Conservation (phyloP, 2,888 invertebrate genomes). For the Lycophotia porphyrea region DNA sequence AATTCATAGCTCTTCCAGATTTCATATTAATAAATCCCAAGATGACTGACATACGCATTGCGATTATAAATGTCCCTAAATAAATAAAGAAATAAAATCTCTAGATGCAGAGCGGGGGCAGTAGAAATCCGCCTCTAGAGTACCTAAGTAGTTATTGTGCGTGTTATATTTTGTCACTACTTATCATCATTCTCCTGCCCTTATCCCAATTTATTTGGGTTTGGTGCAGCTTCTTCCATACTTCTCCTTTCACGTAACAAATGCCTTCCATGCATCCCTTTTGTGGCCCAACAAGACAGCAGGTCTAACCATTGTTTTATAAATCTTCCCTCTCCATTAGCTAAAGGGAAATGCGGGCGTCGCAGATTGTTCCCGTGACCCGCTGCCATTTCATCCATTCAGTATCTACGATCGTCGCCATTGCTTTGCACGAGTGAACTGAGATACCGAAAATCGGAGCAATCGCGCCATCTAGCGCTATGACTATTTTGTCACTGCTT, state of each 20-base stretch:
- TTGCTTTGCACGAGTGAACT: background rate
- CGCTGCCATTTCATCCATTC: background rate
- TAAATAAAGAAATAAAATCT: no score
- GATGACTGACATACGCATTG: no score
- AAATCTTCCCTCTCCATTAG: background rate
- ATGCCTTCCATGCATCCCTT: background rate
- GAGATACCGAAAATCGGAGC: background rate
- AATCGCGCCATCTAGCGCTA: background rate
- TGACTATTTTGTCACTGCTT: constrained; percentile 41
- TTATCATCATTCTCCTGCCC: constrained; percentile 4
- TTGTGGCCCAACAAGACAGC: background rate
- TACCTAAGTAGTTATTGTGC: constrained; percentile 29
- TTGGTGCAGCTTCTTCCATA: background rate
- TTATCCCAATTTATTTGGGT: background rate
- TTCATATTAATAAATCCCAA: background rate
- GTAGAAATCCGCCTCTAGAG: background rate
- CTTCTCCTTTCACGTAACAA: background rate
- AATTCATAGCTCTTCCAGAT: background rate
- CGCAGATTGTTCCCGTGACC: background rate
- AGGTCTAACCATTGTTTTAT: background rate
- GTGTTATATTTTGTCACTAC: constrained; percentile 37
- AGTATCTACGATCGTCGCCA: background rate
- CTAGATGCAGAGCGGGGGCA: background rate
- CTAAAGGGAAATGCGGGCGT: background rate
- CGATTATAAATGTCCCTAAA: no score